These are phyloP conservation scores for Sisor rabdophorus DNA, from an alignment of 2,113 vertebrate species.

Conservation along the genomic window DNA sequence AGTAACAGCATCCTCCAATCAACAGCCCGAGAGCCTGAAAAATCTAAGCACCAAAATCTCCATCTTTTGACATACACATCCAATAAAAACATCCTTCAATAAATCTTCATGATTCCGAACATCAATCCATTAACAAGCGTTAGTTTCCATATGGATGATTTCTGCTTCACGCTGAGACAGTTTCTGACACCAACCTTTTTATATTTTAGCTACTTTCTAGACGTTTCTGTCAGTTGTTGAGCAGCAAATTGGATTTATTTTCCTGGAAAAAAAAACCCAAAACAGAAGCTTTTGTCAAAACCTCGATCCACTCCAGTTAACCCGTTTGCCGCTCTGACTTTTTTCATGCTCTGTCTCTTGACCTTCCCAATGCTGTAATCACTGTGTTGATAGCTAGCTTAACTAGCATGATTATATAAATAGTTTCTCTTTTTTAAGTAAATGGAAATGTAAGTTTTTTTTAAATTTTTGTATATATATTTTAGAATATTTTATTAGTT, in stretches of 20 bases:
- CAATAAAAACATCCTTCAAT: not conserved
- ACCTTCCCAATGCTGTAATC: constrained; percentile 34
- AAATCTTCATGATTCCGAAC: not conserved
- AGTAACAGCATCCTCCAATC: too few relatives aligned
- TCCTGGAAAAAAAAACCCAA: not conserved
- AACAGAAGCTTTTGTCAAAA: constrained; percentile 55
- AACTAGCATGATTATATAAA: constrained; percentile 54
- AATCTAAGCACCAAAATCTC: too few relatives aligned
- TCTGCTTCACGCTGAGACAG: not conserved
- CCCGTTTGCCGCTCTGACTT: constrained; percentile 21
- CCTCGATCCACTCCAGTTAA: constrained; percentile 36
- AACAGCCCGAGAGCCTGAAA: too few relatives aligned
- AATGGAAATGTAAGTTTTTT: constrained; percentile 76
- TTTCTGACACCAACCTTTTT: not conserved
- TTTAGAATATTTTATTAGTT: constrained; percentile 40
- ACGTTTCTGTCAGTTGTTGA: not conserved
- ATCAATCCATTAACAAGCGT: constrained; percentile 13
- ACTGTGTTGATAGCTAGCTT: constrained; percentile 48
- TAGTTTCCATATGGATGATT: constrained; percentile 3
- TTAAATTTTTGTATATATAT: constrained; percentile 47
- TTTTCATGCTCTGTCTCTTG: constrained; percentile 41
- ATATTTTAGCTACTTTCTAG: too few relatives aligned
- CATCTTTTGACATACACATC: too few relatives aligned
- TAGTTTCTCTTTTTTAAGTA: constrained; percentile 63
- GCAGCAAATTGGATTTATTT: not conserved